Conservation (phyloP, 2,888 invertebrate species). For the Agrypnus murinus region DNA sequence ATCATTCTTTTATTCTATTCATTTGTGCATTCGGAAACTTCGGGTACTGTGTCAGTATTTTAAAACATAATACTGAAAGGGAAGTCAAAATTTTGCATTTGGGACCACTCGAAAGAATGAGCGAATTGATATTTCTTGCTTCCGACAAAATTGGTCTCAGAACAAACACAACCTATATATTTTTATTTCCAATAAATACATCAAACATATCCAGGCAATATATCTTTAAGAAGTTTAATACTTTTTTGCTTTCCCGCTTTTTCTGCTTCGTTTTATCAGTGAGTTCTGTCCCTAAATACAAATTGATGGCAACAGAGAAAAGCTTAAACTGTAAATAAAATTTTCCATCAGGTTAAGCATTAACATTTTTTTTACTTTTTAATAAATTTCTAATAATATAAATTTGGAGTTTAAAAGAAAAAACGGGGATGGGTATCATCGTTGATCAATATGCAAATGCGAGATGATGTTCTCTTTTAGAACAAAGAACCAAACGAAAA, state of each 20-base stretch:
- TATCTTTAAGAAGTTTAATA: conserved; percentile 44
- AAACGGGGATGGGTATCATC: conserved; percentile 19
- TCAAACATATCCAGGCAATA: conserved; percentile 49
- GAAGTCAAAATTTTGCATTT: conserved; percentile 21
- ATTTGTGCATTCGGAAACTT: not conserved
- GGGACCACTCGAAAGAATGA: conserved; percentile 33
- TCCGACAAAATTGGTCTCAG: conserved; percentile 31
- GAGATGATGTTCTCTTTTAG: conserved; percentile 27
- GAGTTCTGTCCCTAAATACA: not conserved
- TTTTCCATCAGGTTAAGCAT: conserved; percentile 6
- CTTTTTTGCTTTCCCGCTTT: conserved; percentile 41
- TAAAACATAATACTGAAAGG: conserved; percentile 6
- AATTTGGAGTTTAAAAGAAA: not conserved
- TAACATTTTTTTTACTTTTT: conserved; percentile 3
- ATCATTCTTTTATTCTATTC: too few relatives aligned
- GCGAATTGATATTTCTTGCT: conserved; percentile 39
- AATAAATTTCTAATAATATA: conserved; percentile 15
- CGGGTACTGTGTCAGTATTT: conserved; percentile 16
- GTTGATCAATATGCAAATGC: conserved; percentile 39
- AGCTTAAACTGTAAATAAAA: conserved; percentile 23
- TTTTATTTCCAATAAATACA: conserved; percentile 49
- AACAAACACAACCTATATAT: conserved; percentile 44
- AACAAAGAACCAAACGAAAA: conserved; percentile 35
- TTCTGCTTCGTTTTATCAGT: conserved; percentile 25
- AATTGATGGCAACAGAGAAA: conserved; percentile 22